Evolutionary conservation across 2,113 vertebrate genomes (phyloP), one percentile per base, ranked within the genome.

Genomic region (Ictalurus punctatus): DNA sequence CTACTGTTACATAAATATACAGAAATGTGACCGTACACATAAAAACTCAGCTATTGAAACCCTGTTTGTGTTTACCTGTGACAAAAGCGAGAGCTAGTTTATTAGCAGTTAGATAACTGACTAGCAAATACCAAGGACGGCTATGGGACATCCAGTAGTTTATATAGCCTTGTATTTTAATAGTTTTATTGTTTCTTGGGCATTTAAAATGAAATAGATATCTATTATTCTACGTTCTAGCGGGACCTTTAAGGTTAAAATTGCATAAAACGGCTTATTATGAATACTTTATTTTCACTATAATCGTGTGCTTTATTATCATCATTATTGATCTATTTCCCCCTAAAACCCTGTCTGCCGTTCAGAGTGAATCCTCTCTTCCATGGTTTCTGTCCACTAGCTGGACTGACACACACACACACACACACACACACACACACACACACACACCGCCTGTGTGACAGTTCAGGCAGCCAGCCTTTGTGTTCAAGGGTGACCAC

Each of bases 401-500:
- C 65, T 73, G 34, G 58, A 52, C 40, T 71, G 13, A 69, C 30
- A 67, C 61, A 85, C 74, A 78, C 74, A 48, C 40, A 78, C 44
- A 54, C 44, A 79, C 74, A 78, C 74, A 78, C 40, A 78, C 74
- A 78, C 44, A 54, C 76, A 54, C 44, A 54, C 48, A 54, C 78
- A 83, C 10, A 52, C 67, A 85, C 71, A 40, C 74, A 76, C 74
- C 4, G 48, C 34, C 80, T 83, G 71, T 88, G 87, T 86, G 90
- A 86, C 61, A 86, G 80, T 65, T 67, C 25, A 58, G 78, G 61
- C 83, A 87, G 67, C 69, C 85, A 37, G 61, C 52, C 87, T 82
- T 85, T 90, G 86, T 88, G 86, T 90, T 73, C 69, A 37, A 40
- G 73, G 59, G 25, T 81, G 63, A 86, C 86, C 83, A 82, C 88